These are phyloP conservation scores for Lepidurus packardi DNA, from an alignment of 1,140 invertebrate genomes.

Conservation along the genomic window DNA sequence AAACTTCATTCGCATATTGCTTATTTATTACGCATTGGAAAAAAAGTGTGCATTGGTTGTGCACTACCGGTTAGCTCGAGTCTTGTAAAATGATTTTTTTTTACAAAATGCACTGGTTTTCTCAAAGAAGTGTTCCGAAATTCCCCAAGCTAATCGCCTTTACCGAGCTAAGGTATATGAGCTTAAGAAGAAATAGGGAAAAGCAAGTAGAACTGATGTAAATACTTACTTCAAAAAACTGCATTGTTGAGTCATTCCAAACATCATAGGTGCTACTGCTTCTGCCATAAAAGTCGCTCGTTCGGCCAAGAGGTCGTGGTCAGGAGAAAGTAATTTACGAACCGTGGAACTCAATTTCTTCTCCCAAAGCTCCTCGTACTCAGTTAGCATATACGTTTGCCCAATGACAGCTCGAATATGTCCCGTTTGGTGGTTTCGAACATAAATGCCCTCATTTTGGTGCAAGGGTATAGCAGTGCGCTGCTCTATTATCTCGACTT, in stretches of 20 bases:
- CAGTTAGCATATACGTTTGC: conserved; percentile 51
- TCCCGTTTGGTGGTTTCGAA: conserved; percentile 50
- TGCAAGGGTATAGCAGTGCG: conserved; percentile 50
- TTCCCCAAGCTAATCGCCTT: too few relatives aligned
- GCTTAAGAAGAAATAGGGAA: too few relatives aligned
- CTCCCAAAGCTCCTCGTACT: conserved; percentile 52
- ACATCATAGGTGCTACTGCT: neutral
- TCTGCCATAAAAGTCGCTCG: conserved; percentile 39
- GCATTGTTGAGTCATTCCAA: neutral
- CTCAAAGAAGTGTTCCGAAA: too few relatives aligned
- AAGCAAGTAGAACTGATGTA: neutral
- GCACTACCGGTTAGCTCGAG: too few relatives aligned
- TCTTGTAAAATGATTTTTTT: too few relatives aligned
- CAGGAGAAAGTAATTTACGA: conserved; percentile 43
- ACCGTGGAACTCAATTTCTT: conserved; percentile 48
- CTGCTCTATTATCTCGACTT: conserved; percentile 50
- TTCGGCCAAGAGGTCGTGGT: conserved; percentile 47
- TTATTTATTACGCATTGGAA: too few relatives aligned
- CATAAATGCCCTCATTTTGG: conserved; percentile 54
- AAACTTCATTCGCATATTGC: too few relatives aligned
- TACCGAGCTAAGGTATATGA: too few relatives aligned
- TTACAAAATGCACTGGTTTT: too few relatives aligned
- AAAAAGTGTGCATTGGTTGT: too few relatives aligned
- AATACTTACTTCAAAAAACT: neutral
- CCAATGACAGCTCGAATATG: conserved; percentile 49